Base-by-base conservation (phyloP, 2,113 vertebrate species). In the Oryzias javanicus region DNA sequence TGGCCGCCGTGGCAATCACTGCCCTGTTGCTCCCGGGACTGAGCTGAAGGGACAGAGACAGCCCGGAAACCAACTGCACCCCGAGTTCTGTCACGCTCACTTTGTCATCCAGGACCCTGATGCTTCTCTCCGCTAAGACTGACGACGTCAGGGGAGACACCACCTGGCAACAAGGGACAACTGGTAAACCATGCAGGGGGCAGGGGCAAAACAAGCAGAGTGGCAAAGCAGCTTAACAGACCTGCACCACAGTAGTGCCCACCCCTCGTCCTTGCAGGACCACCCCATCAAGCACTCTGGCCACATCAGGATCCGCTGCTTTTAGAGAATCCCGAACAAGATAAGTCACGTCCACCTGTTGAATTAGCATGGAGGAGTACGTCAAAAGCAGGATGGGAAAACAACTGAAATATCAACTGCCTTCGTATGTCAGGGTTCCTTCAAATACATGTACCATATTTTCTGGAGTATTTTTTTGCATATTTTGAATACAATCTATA, bases 31-130 rank as follows among this genome's bases (percentile, higher is more conserved):
- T 96, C 5, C 93, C 94, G 0, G 94, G 86, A 64, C 94, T 96
- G 85, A 94, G 93, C 80, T 96, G 96, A 61, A 97, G 81, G 52
- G 95, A 95, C 24, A 98, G 91, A 0, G 95, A 94, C 64, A 98
- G 88, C 0, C 94, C 96, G 0, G 95, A 93, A 22, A 98, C 93
- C 88, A 98, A 84, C 84, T 98, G 94, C 74, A 98, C 92, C 1
- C 95, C 93, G 3, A 98, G 89, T 88, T 96, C 94, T 0, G 94
- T 94, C 78, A 98, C 91, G 16, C 94, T 93, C 88, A 99, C 97
- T 89, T 95, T 98, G 76, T 98, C 96, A 0, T 97, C 95, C 75
- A 95, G 83, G 61, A 98, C 96, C 0, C 90, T 92, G 86, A 98
- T 85, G 18, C 86, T 94, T 89, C 89, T 94, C 81, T 98, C 95